These are phyloP conservation scores for Drosophila mimetica DNA, from an alignment of 2,888 invertebrate species.

Conservation along the genomic window DNA sequence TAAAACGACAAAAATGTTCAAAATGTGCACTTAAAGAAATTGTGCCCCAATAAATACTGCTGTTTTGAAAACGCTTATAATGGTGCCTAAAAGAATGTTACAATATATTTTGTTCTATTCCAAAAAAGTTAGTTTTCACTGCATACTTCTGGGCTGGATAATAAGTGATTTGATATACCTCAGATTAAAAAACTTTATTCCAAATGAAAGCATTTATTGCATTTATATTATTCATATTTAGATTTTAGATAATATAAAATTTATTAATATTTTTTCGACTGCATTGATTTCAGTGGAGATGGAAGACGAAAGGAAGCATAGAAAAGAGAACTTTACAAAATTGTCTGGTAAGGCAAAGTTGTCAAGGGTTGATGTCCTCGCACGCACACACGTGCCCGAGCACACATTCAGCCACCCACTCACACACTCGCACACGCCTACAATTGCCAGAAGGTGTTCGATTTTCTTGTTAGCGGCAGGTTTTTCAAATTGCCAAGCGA, in stretches of 20 bases:
- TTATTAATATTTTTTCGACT: background rate
- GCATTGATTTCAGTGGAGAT: conserved; percentile 54
- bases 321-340: conserved; percentile 59
- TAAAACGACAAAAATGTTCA: conserved; percentile 66
- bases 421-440: conserved; percentile 17
- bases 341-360: conserved; percentile 64
- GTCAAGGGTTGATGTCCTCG: conserved; percentile 40
- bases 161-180: too few species aligned
- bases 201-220: too few species aligned
- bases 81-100: too few species aligned
- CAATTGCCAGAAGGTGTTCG: conserved; percentile 43
- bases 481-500: conserved; percentile 49
- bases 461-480: conserved; percentile 49
- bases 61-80: too few species aligned
- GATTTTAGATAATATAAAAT: too few species aligned
- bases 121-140: too few species aligned
- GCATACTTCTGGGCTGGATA: too few species aligned
- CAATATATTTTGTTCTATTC: background rate
- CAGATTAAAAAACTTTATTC: too few species aligned
- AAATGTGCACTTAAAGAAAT: conserved; percentile 1
- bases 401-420: conserved; percentile 5
- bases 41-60: accelerated
- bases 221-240: too few species aligned
- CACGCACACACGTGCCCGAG: conserved; percentile 17
- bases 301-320: conserved; percentile 21